Evolutionary conservation across 2,113 vertebrate species (phyloP), one percentile per base, ranked within the genome.

Genomic region (Martes martes): DNA sequence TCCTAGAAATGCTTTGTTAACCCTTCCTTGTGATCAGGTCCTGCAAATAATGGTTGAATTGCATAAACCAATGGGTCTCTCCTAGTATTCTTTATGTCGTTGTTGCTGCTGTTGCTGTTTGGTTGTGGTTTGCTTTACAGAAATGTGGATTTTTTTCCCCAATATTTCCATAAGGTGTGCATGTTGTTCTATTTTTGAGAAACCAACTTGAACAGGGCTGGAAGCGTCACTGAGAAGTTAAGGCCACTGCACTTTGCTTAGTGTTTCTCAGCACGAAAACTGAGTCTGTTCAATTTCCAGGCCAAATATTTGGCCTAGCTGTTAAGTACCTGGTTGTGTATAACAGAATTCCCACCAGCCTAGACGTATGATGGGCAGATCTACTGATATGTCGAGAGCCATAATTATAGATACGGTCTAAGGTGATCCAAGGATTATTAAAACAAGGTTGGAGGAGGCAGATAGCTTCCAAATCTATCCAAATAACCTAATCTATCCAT

Each of bases 221-320:
- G 23, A 63, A 11, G 16, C 1, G 0, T 55, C 47, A 0, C 36
- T 71, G 71, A 33, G 24, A 42, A 16, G 4, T 61, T 31, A 33
- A 79, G 83, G 73, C 83, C 59, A 31, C 63, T 42, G 65, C 31
- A 8, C 4, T 4, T 50, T 3, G 1, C n/a, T 91, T 15, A 47
- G 26, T 36, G 85, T 78, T 26, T 65, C 47, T 33, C 42, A 42
- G 57, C 1, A 2, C 42, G 63, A 55, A 76, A 76, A 42, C 0
- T 14, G 19, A 85, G 50, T 55, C 80, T 91, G 76, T 71, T 91
- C 31, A 5, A 28, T 63, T 81, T 85, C 65, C 95, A 85, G 71
- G 76, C 26, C 21, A 8, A 71, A 15, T n/a, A 21, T 50, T 36
- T 45, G 71, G 11, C 82, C 69, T 82, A 57, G 78, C 15, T 63